A percentile compares a stretch with the other conserved stretches of the same genome.
Conservation (phyloP, 2,888 invertebrate species). For the Volucella inflata region DNA sequence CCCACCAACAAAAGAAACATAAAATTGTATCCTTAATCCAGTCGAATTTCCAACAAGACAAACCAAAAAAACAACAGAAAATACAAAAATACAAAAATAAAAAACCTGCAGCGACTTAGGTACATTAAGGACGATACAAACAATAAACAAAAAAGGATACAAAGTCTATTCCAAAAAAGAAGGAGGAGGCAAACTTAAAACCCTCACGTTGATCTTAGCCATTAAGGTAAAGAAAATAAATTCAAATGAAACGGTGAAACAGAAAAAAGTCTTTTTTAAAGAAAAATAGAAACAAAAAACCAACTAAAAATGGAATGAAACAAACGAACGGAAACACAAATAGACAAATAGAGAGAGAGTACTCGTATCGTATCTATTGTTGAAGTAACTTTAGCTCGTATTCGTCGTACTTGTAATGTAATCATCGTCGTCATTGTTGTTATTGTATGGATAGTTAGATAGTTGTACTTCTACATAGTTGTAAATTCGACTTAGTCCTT, state of each 20-base stretch:
- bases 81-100: slow-evolving; percentile 33
- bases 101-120: slow-evolving; percentile 7
- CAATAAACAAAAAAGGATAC: slow-evolving; percentile 33
- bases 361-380: slow-evolving; percentile 20
- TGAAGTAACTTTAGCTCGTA: slow-evolving; percentile 39
- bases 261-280: slow-evolving; percentile 1
- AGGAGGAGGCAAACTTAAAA: slow-evolving; percentile 2
- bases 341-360: slow-evolving; percentile 12
- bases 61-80: background rate
- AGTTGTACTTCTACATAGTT: too few relatives aligned
- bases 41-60: background rate
- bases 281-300: slow-evolving; percentile 14
- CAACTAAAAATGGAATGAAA: background rate
- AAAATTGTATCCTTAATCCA: slow-evolving; percentile 45
- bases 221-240: slow-evolving; percentile 57
- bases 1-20: slow-evolving; percentile 1
- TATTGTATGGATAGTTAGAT: too few relatives aligned
- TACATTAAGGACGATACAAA: background rate
- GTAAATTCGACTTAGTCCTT: too few relatives aligned
- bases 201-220: slow-evolving; percentile 53
- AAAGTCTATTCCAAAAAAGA: background rate
- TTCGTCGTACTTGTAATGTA: background rate
- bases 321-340: slow-evolving; percentile 11
- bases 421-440: background rate
- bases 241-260: slow-evolving; percentile 5